phyloP scores from a whole-genome alignment of 1,140 invertebrate genomes.

The Brachionus paranguensis region DNA sequence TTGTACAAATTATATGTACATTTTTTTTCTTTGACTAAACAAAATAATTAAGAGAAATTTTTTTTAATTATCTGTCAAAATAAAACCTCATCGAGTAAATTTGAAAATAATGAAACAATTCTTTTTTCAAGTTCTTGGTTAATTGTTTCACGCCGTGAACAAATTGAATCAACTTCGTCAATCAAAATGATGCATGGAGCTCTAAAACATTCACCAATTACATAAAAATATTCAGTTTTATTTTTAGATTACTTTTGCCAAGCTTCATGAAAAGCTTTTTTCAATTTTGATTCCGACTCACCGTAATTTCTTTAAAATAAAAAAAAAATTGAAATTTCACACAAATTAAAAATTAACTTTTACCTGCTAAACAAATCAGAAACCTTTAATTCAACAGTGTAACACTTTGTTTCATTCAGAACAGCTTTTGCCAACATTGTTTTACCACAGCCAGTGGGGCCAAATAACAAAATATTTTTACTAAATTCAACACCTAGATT shows the following conservation, averaged over 20 bases:
- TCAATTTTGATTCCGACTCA: slow-evolving; percentile 1
- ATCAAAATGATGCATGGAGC: slow-evolving; percentile 82
- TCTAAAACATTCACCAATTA: not conserved
- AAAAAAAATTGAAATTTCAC: not conserved
- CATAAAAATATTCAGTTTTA: not conserved
- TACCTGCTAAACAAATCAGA: slow-evolving; percentile 20
- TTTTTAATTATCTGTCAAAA: not conserved
- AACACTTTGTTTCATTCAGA: slow-evolving; percentile 92
- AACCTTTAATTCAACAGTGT: slow-evolving; percentile 72
- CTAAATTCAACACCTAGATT: slow-evolving; percentile 91
- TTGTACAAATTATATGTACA: slow-evolving; percentile 81
- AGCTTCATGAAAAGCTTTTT: slow-evolving; percentile 38
- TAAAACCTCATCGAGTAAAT: slow-evolving; percentile 71
- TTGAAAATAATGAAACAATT: slow-evolving; percentile 85
- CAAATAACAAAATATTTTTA: slow-evolving; percentile 74
- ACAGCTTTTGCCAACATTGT: slow-evolving; percentile 92
- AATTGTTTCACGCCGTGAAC: slow-evolving; percentile 67
- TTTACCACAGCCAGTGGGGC: slow-evolving; percentile 87
- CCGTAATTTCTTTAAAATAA: slow-evolving; percentile 4
- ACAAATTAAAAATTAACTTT: not conserved
- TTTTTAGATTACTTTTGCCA: not conserved
- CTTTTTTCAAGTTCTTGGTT: slow-evolving; percentile 88
- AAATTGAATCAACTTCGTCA: slow-evolving; percentile 86
- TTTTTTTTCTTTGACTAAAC: not conserved
- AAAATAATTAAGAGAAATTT: slow-evolving; percentile 61